Evolutionary conservation across 1,140 invertebrate genomes (phyloP).

Genomic region (Drosophila kanapiae): DNA sequence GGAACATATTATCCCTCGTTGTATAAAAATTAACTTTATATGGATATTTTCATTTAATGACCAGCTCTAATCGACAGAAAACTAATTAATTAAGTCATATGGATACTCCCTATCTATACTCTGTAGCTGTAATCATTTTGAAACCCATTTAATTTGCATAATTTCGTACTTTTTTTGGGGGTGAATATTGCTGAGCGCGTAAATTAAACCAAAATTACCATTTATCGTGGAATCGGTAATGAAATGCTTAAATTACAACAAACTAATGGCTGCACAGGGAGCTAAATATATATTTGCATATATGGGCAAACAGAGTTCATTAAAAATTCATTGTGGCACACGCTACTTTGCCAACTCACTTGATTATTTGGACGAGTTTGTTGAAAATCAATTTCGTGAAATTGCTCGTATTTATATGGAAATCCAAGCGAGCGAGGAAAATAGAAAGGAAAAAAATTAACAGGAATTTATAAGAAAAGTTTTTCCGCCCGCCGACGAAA

Average conservation of each 20-base stretch:
- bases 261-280: constrained; percentile 36
- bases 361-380: constrained; percentile 38
- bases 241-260: constrained; percentile 32
- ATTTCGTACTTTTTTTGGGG: neutral
- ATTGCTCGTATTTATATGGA: constrained; percentile 50
- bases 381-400: constrained; percentile 45
- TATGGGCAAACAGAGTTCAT: constrained; percentile 25
- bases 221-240: constrained; percentile 23
- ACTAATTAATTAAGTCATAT: constrained; percentile 29
- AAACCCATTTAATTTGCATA: constrained; percentile 39
- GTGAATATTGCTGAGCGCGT: constrained; percentile 21
- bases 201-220: constrained; percentile 36
- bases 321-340: constrained; percentile 39
- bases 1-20: neutral
- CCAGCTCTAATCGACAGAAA: constrained; percentile 5
- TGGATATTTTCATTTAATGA: constrained; percentile 12
- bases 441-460: constrained; percentile 43
- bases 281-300: constrained; percentile 23
- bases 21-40: neutral
- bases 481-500: constrained; percentile 35
- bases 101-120: neutral
- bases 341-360: constrained; percentile 30
- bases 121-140: constrained; percentile 17
- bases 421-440: constrained; percentile 19
- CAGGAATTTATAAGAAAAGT: constrained; percentile 52